phyloP scores from a whole-genome alignment of 2,113 vertebrate species.

The Phylloscopus whistleri region DNA sequence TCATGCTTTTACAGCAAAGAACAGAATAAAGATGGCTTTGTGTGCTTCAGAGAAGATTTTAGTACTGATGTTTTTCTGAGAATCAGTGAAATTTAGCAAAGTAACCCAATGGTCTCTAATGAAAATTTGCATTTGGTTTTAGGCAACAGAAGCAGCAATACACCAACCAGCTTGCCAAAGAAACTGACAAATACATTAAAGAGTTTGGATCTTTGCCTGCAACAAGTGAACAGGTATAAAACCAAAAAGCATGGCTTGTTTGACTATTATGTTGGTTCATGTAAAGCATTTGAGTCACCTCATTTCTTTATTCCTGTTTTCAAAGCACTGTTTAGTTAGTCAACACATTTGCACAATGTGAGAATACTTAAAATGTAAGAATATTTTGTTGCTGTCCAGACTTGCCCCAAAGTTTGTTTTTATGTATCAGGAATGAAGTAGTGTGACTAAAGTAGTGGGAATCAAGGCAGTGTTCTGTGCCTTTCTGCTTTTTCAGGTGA shows the following conservation, averaged over 20 bases:
- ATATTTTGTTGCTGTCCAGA: not conserved
- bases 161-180: constrained; percentile 93
- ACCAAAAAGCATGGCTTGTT: not conserved
- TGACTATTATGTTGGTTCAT: not conserved
- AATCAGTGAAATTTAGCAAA: not conserved
- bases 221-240: constrained; percentile 82
- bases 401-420: not conserved
- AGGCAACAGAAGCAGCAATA: constrained; percentile 94
- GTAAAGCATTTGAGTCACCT: not conserved
- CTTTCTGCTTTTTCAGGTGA: not conserved
- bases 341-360: fast-evolving
- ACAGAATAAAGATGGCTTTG: not conserved
- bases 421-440: not conserved
- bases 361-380: not conserved
- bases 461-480: not conserved
- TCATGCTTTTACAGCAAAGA: not conserved
- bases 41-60: not conserved
- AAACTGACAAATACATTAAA: constrained; percentile 92
- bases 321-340: not conserved
- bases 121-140: constrained; percentile 24
- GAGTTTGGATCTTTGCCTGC: constrained; percentile 88
- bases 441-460: not conserved
- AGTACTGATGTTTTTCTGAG: not conserved
- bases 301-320: not conserved
- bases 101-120: not conserved